Conservation (phyloP, 35 echinoderm and acorn worm genomes). For the Heliocidaris tuberculata region DNA sequence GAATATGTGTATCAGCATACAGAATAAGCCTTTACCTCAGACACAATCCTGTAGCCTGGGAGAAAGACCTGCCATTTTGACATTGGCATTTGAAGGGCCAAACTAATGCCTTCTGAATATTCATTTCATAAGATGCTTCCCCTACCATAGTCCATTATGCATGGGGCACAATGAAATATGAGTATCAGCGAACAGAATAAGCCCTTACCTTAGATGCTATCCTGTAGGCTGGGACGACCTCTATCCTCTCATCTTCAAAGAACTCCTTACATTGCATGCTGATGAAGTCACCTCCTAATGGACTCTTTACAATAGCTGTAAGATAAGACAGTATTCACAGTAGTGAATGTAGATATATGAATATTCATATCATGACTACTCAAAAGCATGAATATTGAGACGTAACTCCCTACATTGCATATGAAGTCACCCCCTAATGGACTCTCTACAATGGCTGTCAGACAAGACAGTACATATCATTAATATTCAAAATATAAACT, state of each 20-base stretch:
- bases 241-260: conserved; percentile 85
- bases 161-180: not conserved
- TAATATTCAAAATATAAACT: too few relatives aligned
- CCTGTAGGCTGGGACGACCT: conserved; percentile 71
- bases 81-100: conserved; percentile 23
- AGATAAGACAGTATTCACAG: not conserved
- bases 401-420: conserved; percentile 79
- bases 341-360: not conserved
- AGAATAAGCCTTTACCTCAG: conserved; percentile 82
- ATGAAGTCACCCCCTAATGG: conserved; percentile 92
- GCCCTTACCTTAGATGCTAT: conserved; percentile 83
- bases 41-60: conserved; percentile 70
- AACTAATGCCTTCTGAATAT: not conserved
- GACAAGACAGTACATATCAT: not conserved
- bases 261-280: conserved; percentile 94
- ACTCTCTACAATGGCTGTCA: conserved; percentile 78
- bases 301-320: conserved; percentile 89
- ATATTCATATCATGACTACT: not conserved
- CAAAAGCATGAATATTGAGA: too few relatives aligned
- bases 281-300: conserved; percentile 91
- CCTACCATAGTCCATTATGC: not conserved
- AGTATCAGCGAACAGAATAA: not conserved
- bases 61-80: conserved; percentile 78
- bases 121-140: not conserved
- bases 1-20: too few relatives aligned